phyloP scores from a whole-genome alignment of 53 echinoderm and acorn worm genomes.

The Paelopatides confundens region DNA sequence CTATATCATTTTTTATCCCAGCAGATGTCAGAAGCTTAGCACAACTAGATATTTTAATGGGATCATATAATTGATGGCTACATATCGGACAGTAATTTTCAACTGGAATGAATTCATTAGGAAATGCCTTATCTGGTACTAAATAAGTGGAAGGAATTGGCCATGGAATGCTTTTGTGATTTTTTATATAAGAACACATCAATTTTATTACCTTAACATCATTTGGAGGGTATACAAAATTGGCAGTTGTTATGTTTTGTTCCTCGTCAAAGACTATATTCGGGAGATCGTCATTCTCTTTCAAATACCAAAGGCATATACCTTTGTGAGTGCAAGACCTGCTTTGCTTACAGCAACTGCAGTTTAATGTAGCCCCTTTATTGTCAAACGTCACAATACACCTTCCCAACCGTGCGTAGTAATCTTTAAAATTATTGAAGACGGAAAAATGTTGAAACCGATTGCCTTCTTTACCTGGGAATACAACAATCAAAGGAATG shows the following conservation, averaged over 20 bases:
- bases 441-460: constrained; percentile 9
- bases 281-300: neutral
- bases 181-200: neutral
- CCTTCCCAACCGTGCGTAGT: constrained; percentile 18
- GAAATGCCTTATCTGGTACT: no score
- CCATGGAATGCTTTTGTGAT: neutral
- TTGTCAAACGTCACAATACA: constrained; percentile 37
- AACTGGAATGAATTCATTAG: constrained; percentile 1
- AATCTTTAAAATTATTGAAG: neutral
- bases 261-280: neutral
- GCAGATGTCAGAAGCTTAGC: neutral
- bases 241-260: no score
- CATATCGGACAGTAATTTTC: neutral
- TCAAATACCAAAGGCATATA: neutral
- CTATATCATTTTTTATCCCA: neutral
- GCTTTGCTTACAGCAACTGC: constrained; percentile 16
- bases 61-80: neutral
- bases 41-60: neutral
- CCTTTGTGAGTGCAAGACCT: constrained; percentile 22
- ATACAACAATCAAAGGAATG: constrained; percentile 1
- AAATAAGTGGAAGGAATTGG: neutral
- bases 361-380: neutral
- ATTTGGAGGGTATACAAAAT: neutral
- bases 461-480: neutral
- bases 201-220: neutral